A percentile compares a stretch with the other conserved stretches of the same genome.
These are phyloP conservation scores for Pygoscelis antarcticus DNA, from an alignment of 2,113 vertebrate genomes.

Conservation along the genomic window DNA sequence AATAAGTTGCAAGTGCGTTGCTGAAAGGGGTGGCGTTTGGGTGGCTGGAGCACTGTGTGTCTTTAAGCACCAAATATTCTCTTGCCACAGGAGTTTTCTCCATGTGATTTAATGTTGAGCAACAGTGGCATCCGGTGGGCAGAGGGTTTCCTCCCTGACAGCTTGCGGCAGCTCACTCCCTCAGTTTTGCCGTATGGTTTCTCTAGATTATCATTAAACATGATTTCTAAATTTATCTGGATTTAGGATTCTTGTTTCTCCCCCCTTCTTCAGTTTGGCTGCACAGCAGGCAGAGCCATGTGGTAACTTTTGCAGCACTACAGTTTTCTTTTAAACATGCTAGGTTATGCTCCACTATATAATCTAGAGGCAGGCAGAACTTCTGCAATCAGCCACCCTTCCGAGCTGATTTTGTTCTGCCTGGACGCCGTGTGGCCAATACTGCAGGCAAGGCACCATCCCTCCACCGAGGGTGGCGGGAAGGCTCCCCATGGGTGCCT, in stretches of 20 bases:
- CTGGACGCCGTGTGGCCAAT: neutral
- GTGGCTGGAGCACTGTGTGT: neutral
- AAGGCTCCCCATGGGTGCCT: neutral
- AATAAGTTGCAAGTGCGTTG: neutral
- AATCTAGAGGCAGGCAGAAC: neutral
- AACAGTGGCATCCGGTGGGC: constrained; percentile 80
- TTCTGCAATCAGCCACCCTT: neutral
- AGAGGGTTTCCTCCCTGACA: constrained; percentile 9
- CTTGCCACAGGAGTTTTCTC: constrained; percentile 53
- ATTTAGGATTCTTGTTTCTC: neutral
- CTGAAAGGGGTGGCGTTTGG: neutral
- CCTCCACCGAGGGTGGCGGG: accelerated
- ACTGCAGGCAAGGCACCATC: neutral
- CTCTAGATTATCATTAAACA: neutral
- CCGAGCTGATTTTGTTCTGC: accelerated
- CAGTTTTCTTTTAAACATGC: accelerated
- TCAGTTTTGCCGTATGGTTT: neutral
- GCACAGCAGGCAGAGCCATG: neutral
- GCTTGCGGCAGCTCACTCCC: neutral
- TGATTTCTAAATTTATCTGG: neutral
- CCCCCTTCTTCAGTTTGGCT: neutral
- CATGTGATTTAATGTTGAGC: constrained; percentile 52
- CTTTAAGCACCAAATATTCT: constrained; percentile 37
- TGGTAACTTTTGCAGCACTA: neutral
- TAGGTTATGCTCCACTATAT: neutral